Base-by-base conservation (phyloP, 2,113 vertebrate species). In the Cnemophilus loriae region DNA sequence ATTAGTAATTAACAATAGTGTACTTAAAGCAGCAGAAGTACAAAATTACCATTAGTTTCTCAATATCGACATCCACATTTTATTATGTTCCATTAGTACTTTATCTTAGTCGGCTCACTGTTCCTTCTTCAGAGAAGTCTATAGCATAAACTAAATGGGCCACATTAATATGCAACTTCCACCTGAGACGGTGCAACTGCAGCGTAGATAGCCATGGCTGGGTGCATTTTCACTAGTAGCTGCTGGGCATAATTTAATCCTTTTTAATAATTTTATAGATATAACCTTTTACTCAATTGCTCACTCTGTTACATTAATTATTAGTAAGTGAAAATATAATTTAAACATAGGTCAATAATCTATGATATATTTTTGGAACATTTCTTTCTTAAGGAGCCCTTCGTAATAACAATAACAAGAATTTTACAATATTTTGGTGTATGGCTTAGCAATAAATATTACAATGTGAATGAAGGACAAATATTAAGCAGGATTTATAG, bases 181-280 rank as follows among this genome's bases (percentile, higher is more conserved):
- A 92, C 71, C 84, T 88, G 68, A 78, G 70, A 64, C 82, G 81
- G 21, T 64, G 50, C 78, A 83, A 61, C 70, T 88, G 47, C 57
- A 86, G 64, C 90, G 63, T 9, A 82, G 86, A 87, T 93, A 91
- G 78, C 64, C 65, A 91, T 82, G 90, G 67, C 67, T 84, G 81
- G 63, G 37, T 93, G 64, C 60, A 84, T 94, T 95, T 93, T 81
- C 64, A 73, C 75, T 37, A 11, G 71, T 90, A 91, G 87, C 93
- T 97, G 50, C 91, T 86, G 78, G 93, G 91, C 67, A 88, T 90
- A 96, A 87, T 97, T 93, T 93, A 87, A 91, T 91, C 56, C 75
- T 85, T 96, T 87, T 88, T 35, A 97, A 95, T 96, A 94, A 93
- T 95, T 93, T 96, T 95, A 96, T 93, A 92, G 95, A 83, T 96